phyloP scores from a whole-genome alignment of 2,797 vertebrate species.

The Antennarius maculatus region DNA sequence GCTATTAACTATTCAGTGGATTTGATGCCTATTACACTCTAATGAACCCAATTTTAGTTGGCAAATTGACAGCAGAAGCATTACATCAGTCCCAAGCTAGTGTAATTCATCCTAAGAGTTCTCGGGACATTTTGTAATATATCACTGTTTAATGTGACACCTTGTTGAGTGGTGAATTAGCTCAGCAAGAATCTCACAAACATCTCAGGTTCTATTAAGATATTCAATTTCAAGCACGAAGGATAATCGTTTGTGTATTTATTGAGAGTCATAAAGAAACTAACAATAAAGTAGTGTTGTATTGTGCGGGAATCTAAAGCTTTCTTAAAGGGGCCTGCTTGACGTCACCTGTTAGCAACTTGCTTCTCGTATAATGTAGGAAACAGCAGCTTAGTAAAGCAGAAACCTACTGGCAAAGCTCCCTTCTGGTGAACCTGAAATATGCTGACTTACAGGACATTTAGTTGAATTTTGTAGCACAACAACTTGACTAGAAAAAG shows the following conservation, averaged over 20 bases:
- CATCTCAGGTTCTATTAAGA: not conserved
- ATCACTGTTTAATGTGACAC: conserved; percentile 30
- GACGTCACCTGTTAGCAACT: conserved; percentile 32
- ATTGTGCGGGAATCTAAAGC: conserved; percentile 1
- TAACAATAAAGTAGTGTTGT: not conserved
- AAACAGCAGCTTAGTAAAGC: conserved; percentile 41
- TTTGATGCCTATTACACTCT: conserved; percentile 56
- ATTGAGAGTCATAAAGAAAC: conserved; percentile 17
- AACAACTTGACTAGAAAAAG: conserved; percentile 40
- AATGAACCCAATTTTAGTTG: conserved; percentile 55
- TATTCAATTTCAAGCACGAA: not conserved
- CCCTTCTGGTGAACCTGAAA: conserved; percentile 30
- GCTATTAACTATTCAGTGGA: conserved; percentile 58
- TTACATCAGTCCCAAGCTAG: conserved; percentile 22
- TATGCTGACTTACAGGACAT: conserved; percentile 54
- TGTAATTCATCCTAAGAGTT: conserved; percentile 28
- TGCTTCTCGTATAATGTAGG: conserved; percentile 45
- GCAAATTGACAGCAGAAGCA: conserved; percentile 47
- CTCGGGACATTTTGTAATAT: conserved; percentile 23
- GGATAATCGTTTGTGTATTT: conserved; percentile 33
- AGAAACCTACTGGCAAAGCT: conserved; percentile 40
- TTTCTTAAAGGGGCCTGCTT: conserved; percentile 11
- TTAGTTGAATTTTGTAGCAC: conserved; percentile 53
- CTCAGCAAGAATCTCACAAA: conserved; percentile 5
- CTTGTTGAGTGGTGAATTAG: conserved; percentile 36